Conservation (phyloP, 2,888 invertebrate species). For the Melanostoma mellinum region DNA sequence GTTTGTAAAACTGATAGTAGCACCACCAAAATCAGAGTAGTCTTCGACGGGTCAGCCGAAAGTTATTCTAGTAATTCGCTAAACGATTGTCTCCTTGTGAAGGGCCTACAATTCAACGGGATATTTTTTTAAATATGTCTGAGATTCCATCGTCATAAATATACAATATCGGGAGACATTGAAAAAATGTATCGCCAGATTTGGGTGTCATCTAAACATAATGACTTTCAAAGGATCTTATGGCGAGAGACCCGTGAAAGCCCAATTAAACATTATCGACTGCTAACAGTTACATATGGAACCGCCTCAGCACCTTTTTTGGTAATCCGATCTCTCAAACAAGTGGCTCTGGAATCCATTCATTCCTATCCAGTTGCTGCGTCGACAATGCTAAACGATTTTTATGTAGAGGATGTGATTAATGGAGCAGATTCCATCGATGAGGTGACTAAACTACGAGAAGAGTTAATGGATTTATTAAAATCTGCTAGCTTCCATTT, state of each 20-base stretch:
- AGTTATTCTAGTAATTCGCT: conserved; percentile 7
- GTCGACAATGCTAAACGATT: too few species aligned
- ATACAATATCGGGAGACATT: conserved; percentile 46
- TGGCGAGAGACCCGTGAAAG: conserved; percentile 31
- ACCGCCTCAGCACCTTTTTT: conserved; percentile 54
- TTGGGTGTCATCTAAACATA: conserved; percentile 23
- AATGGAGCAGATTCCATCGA: too few species aligned
- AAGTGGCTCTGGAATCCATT: conserved; percentile 61
- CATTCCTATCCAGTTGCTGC: conserved; percentile 52
- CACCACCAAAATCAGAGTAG: too few species aligned
- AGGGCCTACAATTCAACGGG: conserved; percentile 42
- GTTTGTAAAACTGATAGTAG: neutral
- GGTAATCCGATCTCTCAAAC: conserved; percentile 51
- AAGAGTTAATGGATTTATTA: neutral
- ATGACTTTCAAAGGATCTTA: conserved; percentile 47
- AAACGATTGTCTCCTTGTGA: conserved; percentile 33
- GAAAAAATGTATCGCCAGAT: conserved; percentile 62
- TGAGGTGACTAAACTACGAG: too few species aligned
- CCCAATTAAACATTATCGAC: conserved; percentile 33
- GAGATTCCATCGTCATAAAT: conserved; percentile 38
- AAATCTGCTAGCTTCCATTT: neutral
- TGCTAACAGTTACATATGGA: conserved; percentile 56
- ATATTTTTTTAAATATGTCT: conserved; percentile 33
- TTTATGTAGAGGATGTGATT: too few species aligned
- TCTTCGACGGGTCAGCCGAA: conserved; percentile 9